phyloP scores from a whole-genome alignment of 2,797 vertebrate species.

The Halcyon chelicuti region DNA sequence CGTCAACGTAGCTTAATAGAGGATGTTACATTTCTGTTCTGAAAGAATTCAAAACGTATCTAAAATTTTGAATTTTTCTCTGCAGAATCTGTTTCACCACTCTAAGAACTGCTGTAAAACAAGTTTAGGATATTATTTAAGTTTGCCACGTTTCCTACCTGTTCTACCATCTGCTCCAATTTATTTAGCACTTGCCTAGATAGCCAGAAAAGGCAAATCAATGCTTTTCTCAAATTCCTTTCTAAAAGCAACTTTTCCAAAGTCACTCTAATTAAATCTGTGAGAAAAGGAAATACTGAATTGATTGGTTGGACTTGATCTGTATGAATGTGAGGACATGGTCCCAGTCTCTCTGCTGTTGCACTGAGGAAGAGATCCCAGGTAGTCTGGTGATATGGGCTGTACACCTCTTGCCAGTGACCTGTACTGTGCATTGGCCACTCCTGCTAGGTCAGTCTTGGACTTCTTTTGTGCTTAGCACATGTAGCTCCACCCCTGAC shows the following conservation, averaged over 20 bases:
- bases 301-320: background rate
- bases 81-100: background rate
- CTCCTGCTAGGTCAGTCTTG: background rate
- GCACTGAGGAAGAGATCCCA: background rate
- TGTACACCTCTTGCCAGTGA: background rate
- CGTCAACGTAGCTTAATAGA: background rate
- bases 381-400: background rate
- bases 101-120: background rate
- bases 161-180: background rate
- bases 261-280: background rate
- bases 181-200: background rate
- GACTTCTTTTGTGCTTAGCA: background rate
- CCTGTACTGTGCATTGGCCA: accelerated
- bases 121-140: background rate
- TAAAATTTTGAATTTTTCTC: background rate
- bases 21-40: background rate
- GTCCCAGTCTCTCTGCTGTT: background rate
- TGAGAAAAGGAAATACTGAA: background rate
- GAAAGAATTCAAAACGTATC: background rate
- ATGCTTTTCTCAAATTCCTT: background rate
- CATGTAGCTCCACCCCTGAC: background rate
- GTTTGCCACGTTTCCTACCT: background rate
- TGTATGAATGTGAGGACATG: accelerated
- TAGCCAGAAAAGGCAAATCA: background rate
- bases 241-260: background rate